phyloP scores from a whole-genome alignment of 2,888 invertebrate genomes.

The Cryptophagus acutangulus region DNA sequence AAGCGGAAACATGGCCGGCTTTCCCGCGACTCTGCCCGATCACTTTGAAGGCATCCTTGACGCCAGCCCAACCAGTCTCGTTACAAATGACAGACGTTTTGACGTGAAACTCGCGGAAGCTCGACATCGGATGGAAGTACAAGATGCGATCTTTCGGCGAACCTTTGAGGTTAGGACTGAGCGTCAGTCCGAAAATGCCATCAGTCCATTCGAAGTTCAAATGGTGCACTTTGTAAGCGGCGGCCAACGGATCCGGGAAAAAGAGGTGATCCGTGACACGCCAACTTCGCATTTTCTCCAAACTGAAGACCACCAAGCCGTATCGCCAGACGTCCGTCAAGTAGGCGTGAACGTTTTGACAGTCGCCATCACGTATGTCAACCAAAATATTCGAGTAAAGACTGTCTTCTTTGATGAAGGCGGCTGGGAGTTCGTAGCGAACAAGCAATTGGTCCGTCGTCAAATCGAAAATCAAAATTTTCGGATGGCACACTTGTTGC shows the following conservation, averaged over 20 bases:
- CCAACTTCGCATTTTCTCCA: conserved; percentile 57
- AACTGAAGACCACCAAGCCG: conserved; percentile 46
- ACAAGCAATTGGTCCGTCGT: conserved; percentile 53
- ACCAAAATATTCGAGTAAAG: conserved; percentile 64
- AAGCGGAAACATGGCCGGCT: conserved; percentile 67
- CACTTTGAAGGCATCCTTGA: conserved; percentile 40
- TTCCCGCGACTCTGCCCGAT: conserved; percentile 53
- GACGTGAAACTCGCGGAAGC: conserved; percentile 72
- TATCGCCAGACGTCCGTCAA: conserved; percentile 65
- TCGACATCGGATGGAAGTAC: conserved; percentile 79
- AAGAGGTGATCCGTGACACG: conserved; percentile 65
- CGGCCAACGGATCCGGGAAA: conserved; percentile 68
- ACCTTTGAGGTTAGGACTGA: conserved; percentile 56
- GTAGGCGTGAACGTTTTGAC: conserved; percentile 62
- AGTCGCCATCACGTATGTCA: conserved; percentile 56
- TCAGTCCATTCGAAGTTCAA: conserved; percentile 78
- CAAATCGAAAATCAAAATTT: conserved; percentile 68
- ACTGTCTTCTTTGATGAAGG: conserved; percentile 62
- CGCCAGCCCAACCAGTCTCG: conserved; percentile 50
- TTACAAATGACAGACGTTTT: conserved; percentile 61
- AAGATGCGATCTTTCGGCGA: conserved; percentile 57
- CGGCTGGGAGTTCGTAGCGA: conserved; percentile 60
- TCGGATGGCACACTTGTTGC: conserved; percentile 67
- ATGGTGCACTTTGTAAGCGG: conserved; percentile 69
- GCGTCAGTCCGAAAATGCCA: conserved; percentile 70